phyloP scores from a whole-genome alignment of 2,888 invertebrate genomes.

The Zonitis immaculata region DNA sequence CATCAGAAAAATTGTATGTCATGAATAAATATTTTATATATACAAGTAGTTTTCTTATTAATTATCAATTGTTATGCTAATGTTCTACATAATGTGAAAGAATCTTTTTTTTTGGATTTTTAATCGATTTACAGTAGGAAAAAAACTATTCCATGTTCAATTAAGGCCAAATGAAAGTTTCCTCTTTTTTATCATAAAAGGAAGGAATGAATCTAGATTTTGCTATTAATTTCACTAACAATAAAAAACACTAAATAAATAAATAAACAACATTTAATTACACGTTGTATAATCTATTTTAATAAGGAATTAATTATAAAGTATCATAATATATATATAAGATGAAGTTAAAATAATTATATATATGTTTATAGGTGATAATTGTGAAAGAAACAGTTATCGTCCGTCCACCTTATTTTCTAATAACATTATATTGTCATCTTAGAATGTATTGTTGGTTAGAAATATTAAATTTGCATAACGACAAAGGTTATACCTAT shows the following conservation, averaged over 20 bases:
- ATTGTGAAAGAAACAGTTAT: conserved; percentile 1
- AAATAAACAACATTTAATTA: neutral
- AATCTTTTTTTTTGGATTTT: neutral
- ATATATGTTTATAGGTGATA: neutral
- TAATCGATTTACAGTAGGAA: neutral
- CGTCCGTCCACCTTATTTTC: neutral
- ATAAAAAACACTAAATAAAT: neutral
- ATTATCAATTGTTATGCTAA: too few relatives aligned
- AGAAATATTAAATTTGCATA: conserved; percentile 11
- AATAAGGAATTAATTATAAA: neutral
- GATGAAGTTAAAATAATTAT: neutral
- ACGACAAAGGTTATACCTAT: conserved; percentile 15
- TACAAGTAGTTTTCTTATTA: too few relatives aligned
- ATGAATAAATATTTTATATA: too few relatives aligned
- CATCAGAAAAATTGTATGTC: too few relatives aligned
- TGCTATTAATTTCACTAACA: neutral
- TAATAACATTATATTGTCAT: neutral
- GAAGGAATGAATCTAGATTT: neutral
- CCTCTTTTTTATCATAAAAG: conserved; percentile 3
- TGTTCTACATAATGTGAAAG: neutral
- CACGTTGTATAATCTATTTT: neutral
- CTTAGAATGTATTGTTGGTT: neutral
- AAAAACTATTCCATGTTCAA: conserved; percentile 6
- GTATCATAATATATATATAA: too few relatives aligned
- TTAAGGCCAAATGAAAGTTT: conserved; percentile 17